Evolutionary conservation across 2,888 invertebrate genomes (phyloP), one percentile per base, ranked within the genome.

Genomic region (Chrysina gloriosa): DNA sequence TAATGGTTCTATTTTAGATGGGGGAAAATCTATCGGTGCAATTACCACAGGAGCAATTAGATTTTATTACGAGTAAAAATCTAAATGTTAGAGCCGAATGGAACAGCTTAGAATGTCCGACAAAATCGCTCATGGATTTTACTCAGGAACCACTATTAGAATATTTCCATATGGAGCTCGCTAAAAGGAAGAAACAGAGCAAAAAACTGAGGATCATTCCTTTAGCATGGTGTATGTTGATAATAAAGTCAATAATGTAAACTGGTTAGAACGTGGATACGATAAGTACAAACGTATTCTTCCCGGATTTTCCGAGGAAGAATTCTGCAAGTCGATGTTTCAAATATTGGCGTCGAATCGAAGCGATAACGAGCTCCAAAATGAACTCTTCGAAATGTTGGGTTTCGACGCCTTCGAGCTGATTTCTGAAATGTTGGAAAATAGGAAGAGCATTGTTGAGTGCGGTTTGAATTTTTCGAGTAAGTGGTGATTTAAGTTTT

Each of bases 341-440:
- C 85, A 85, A 0, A 84, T 89, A 69, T 81, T 94, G 0, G 88
- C 88, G 71, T 81, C 80, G 0, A 72, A 70, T 27, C 79, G 77
- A 70, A 77, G 78, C 7, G 78, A 79, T 63, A 78, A 82, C 54
- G 92, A 92, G 76, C 83, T 94, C 69, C 91, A 94, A 80, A 92
- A 91, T 78, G 93, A 94, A 82, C 84, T 98, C 16, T 92, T 96
- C 81, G 97, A 98, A 76, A 84, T 97, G 2, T 85, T 96, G 21
- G 98, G 98, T 0, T 95, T 92, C 81, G 94, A 96, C 73, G 74
- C 80, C 23, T 81, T 83, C 69, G 82, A 82, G 70, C 77, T 83
- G 65, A 76, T 83, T 36, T 78, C 75, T 21, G 78, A 79, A 67
- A 77, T 83, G 68, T 76, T 83, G n/a, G 77, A 77, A 65, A 76